Evolutionary conservation across 1,140 invertebrate species (phyloP), one percentile per base, ranked within the genome.

Genomic region (Marisa cornuarietis): DNA sequence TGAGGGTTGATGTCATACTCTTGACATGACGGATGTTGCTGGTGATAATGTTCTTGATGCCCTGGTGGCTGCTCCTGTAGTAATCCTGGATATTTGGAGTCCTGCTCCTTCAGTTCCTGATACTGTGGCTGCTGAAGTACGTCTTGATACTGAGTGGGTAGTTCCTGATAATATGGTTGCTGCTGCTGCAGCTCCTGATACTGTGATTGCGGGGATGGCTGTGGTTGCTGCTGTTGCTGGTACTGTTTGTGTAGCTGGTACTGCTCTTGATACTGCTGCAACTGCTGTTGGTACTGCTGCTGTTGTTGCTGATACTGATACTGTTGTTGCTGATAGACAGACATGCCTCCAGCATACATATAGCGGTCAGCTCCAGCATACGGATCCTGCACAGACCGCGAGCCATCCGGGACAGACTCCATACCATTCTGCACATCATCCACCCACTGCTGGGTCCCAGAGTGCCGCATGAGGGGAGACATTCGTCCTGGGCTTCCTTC

Each of bases 391-490:
- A 8, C 65, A 14, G 54, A 58, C 8, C 49, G 26, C 16, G 42
- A 73, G 14, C n/a, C 49, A 5, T 52, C 76, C 16, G 76, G 76
- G 11, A 69, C 68, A 16, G 63, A 63, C 31, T 49, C 76, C 51
- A 73, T 73, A 16, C 71, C 71, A 66, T 20, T 14, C 49, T 68
- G 74, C 58, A 65, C 31, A 18, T 77, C 76, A 5, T 77, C 76
- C 76, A 77, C 31, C 76, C 76, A 77, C 20, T 77, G 76, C 63
- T 77, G 76, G 31, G 51, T 77, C 31, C 63, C 76, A 42, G 76
- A 82, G 42, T 69, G 76, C 9, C 76, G 76, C 65, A 68, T 16
- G 31, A 63, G 42, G 20, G 81, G 83, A 42, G 81, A 82, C 81
- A 81, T 75, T 63, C 80, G 62, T n/a, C 72, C 78, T 9, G 78